Evolutionary conservation across 2,113 vertebrate genomes (phyloP).

Genomic region (Dicrurus megarhynchus): DNA sequence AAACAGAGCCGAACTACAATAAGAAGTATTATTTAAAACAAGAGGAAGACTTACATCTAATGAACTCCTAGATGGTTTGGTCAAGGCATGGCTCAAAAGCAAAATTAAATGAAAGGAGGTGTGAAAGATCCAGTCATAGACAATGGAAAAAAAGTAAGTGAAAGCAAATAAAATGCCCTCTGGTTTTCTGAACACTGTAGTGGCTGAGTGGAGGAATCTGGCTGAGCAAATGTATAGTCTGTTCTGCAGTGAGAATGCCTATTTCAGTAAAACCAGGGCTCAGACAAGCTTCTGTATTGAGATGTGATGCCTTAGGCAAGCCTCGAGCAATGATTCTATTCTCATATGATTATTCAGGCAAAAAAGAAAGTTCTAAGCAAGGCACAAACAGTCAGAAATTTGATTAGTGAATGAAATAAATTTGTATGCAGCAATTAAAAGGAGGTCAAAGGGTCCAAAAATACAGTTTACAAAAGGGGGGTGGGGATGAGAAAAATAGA

Average conservation of each 20-base stretch:
- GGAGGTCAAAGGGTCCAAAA: neutral
- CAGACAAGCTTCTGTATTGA: neutral
- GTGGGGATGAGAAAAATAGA: neutral
- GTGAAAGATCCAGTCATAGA: neutral
- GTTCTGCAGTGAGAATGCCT: neutral
- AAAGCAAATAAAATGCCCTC: neutral
- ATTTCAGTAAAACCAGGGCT: neutral
- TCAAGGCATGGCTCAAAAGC: neutral
- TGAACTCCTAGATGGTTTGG: neutral
- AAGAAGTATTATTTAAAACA: neutral
- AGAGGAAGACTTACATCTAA: neutral
- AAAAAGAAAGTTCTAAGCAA: constrained; percentile 13
- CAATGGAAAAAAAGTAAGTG: neutral
- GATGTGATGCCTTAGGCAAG: constrained; percentile 45
- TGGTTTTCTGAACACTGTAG: neutral
- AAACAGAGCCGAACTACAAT: neutral
- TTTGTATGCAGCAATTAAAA: neutral
- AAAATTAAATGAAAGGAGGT: neutral
- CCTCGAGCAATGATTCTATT: neutral
- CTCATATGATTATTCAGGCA: constrained; percentile 28
- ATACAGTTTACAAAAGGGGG: neutral
- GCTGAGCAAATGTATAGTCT: neutral
- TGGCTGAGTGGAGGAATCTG: neutral
- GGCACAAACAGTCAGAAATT: neutral
- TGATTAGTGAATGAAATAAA: neutral